Evolutionary conservation across 2,113 vertebrate genomes (phyloP).

Genomic region (Centrocercus urophasianus): DNA sequence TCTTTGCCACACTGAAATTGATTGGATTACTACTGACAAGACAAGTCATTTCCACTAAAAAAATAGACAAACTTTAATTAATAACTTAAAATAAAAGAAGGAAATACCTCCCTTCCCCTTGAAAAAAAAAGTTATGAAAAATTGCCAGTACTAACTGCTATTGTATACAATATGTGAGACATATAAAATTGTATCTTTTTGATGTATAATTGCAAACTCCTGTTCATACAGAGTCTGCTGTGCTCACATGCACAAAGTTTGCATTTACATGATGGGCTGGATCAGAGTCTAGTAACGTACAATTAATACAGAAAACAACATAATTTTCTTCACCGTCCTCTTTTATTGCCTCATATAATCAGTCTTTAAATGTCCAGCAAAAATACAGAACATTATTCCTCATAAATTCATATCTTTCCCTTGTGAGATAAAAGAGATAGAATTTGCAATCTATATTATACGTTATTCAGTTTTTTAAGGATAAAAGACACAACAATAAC

Average conservation of each 20-base stretch:
- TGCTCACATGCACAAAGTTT: background rate
- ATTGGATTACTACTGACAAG: background rate
- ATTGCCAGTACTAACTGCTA: background rate
- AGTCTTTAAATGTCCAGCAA: background rate
- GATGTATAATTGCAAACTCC: background rate
- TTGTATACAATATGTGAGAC: background rate
- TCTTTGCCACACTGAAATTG: background rate
- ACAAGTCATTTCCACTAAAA: background rate
- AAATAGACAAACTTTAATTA: background rate
- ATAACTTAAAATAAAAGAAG: background rate
- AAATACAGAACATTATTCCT: background rate
- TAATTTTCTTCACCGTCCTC: background rate
- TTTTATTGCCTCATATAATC: background rate
- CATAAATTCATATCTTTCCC: background rate
- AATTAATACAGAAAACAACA: background rate
- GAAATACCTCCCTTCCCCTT: background rate
- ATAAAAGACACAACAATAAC: background rate
- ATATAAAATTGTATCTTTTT: background rate
- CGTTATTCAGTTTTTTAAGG: background rate
- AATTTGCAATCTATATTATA: slow-evolving; percentile 10
- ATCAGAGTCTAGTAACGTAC: background rate
- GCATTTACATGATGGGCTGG: background rate
- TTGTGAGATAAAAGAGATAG: background rate
- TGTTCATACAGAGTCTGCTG: background rate
- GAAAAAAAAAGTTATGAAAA: background rate